Base-by-base conservation (phyloP, 2,113 vertebrate species). In the Trinectes maculatus region DNA sequence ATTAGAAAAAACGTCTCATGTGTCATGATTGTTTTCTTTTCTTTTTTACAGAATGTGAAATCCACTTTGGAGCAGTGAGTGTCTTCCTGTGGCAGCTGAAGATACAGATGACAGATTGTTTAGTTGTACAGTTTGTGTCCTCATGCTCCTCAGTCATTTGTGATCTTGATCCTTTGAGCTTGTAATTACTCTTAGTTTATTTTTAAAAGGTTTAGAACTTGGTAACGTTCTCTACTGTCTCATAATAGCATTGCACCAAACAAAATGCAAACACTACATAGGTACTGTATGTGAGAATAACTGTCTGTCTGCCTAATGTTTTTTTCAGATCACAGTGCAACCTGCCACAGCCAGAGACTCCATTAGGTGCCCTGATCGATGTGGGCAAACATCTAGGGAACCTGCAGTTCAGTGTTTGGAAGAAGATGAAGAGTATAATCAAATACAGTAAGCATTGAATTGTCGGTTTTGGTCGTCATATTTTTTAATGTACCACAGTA, bases 321-420 rank as follows among this genome's bases (percentile, higher is more conserved):
- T n/a, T 8, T 58, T 52, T 29, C 39, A 86, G 78, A 26, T 66
- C 49, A 10, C 21, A 52, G 9, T 71, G 53, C 33, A 67, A 16
- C 0, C 18, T 76, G 3, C 24, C 40, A 60, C 0, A 63, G 11
- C 66, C 70, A 56, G 5, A 60, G 33, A 73, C 26, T 6, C 73
- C 74, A 64, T 52, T n/a, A 26, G 68, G 52, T 42, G 59, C 53
- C 2, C 49, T 79, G 31, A 36, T 83, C 0, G 49, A 87, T 9
- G 53, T 74, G 65, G 64, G 49, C 36, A 59, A 64, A 60, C 85
- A 83, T 10, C 1, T 78, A 4, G 68, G 66, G 0, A 83, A 83
- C 47, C 53, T 82, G 37, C 47, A 21, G n/a, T 77, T 63, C 13
- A 40, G 10, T 21, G 65, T 87, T 31, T 78, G 71, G 74, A 22